Base-by-base conservation (phyloP, 2,797 vertebrate genomes). In the Hoplostethus atlanticus region DNA sequence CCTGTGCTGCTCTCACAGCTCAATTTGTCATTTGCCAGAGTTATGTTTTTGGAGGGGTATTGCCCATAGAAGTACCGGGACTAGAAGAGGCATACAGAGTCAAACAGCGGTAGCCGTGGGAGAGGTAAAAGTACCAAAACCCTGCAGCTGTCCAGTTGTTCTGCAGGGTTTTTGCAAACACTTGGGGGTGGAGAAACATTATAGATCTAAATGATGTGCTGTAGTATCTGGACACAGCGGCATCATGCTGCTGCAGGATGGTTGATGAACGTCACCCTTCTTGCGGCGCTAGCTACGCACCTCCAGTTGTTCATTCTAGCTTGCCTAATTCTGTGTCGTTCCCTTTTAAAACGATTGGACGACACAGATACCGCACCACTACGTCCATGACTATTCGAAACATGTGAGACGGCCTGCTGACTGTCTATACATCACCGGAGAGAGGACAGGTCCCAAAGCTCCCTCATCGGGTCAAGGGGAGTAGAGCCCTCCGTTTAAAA, bases 1-100 rank as follows among this genome's bases (percentile, higher is more conserved):
- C 82, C 81, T 88, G 83, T 80, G 76, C 60, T 54, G 62, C 47
- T 10, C 16, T 58, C 68, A 82, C 73, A 59, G 59, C 65, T 89
- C 62, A 68, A 68, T 86, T 58, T 80, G 51, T 82, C 80, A 83
- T 77, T 69, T 58, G 54, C 55, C 63, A 56, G 54, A 30, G 56
- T 42, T 40, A 30, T 6, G 25, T 13, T 72, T 59, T 62, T 67
- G 38, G 42, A 65, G n/a, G 63, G 4, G 38, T 59, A 64, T 73
- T 56, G 10, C 17, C 9, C 4, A 11, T 56, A 34, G 9, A 57
- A 64, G 21, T 12, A 46, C 2, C 0, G 1, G 31, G 21, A 55
- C n/a, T 52, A 48, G 36, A 61, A 28, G 52, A 47, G 42, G 5
- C 30, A 42, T 17, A 58, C 11, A n/a, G 1, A 28, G 48, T 4